Conservation (phyloP, 1,140 invertebrate genomes). For the Drosophila ambigua region DNA sequence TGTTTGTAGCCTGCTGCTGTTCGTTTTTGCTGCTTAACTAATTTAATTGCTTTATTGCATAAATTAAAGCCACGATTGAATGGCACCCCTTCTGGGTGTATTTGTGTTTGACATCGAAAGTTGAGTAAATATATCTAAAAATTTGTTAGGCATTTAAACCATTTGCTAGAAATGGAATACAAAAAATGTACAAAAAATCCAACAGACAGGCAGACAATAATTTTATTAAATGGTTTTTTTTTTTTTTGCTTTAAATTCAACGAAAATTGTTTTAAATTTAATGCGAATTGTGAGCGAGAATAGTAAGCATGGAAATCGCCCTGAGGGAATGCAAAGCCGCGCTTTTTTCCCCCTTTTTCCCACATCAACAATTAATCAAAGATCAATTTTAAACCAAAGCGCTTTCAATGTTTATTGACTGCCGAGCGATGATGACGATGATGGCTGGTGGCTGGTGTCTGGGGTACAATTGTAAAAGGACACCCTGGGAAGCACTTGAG, state of each 20-base stretch:
- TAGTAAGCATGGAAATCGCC: too few species aligned
- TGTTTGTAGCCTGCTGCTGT: conserved; percentile 30
- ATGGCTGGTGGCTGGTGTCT: conserved; percentile 24
- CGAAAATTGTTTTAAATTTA: too few species aligned
- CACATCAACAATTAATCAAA: conserved; percentile 15
- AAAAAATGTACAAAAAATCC: too few species aligned
- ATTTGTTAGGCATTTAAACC: conserved; percentile 1
- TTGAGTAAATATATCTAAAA: conserved; percentile 33
- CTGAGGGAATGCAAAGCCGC: too few species aligned
- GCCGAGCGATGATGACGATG: conserved; percentile 18
- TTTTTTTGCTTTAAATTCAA: too few species aligned
- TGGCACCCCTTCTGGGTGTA: conserved; percentile 6
- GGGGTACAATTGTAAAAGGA: conserved; percentile 49
- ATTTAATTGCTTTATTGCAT: conserved; percentile 66
- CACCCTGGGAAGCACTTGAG: conserved; percentile 29
- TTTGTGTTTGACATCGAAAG: conserved; percentile 15
- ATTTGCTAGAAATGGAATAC: neutral
- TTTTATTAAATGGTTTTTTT: too few species aligned
- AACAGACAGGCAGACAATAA: too few species aligned
- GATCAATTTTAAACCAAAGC: conserved; percentile 32
- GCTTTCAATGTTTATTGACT: conserved; percentile 62
- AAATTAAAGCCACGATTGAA: conserved; percentile 55
- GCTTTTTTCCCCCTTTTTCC: neutral
- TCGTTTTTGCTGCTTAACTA: conserved; percentile 39
- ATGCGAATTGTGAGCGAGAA: too few species aligned